Evolutionary conservation across 2,888 invertebrate genomes (phyloP), one percentile per base, ranked within the genome.

Genomic region (Deilephila elpenor): DNA sequence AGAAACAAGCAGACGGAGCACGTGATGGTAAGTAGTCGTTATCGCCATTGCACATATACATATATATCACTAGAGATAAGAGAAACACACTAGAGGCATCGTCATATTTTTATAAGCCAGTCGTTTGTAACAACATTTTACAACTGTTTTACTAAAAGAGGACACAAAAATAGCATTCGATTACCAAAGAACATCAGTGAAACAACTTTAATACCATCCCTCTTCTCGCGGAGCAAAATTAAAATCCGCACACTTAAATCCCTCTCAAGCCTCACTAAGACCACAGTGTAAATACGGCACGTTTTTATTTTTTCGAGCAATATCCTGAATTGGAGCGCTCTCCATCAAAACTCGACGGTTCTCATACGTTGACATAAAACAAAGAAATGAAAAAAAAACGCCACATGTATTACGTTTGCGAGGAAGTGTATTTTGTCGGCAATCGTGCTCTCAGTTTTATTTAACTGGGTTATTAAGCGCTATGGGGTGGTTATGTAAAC

Each of bases 261-360:
- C 64, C 37, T 25, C 44, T 51, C 44, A 25, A 5, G 3, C 25
- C 56, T 56, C 6, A 37, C 61, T 37, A 37, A 67, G 44, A 51
- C 67, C 44, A 37, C 44, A 71, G 51, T 29, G 44, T 71, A 60
- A 71, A 20, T 20, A 34, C 60, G 29, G 32, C n/a, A 56, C n/a
- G 32, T 14, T 71, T 75, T 73, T 75, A 75, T 75, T 78, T 77
- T 78, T 78, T 77, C 74, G 72, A 73, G 77, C 72, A 76, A 77
- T 76, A 75, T 71, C 72, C 70, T 62, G 71, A 72, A 75, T 74
- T 75, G 74, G 74, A 73, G 73, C 71, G 71, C 70, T 75, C 76
- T 14, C 71, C 77, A 77, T 78, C 76, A 76, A 67, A 51, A 59
- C 75, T 17, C 67, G 59, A 11, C 34, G 71, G 14, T 37, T 59